Evolutionary conservation across 2,888 invertebrate genomes (phyloP).

Genomic region (Drosophila kanekoi): DNA sequence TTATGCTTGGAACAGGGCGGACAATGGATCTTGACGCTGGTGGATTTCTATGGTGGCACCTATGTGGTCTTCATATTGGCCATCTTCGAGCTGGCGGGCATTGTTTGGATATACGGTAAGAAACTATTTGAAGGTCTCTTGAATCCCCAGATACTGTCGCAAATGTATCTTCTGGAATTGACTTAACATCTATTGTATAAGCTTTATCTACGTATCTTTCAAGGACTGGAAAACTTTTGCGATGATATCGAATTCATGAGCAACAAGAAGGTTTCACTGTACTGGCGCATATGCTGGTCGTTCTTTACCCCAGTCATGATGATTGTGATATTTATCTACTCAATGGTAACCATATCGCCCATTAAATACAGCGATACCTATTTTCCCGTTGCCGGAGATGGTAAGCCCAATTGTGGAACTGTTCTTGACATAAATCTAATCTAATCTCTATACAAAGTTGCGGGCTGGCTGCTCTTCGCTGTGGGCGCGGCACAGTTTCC

Average conservation of each 20-base stretch:
- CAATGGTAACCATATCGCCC: conserved; percentile 87
- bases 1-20: conserved; percentile 86
- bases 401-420: conserved; percentile 82
- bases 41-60: conserved; percentile 88
- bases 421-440: too few species aligned
- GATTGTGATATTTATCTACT: conserved; percentile 89
- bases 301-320: conserved; percentile 90
- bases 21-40: conserved; percentile 87
- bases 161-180: too few species aligned
- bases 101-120: conserved; percentile 88
- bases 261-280: conserved; percentile 87
- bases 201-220: neutral
- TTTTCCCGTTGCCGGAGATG: conserved; percentile 87
- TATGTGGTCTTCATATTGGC: conserved; percentile 87
- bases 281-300: conserved; percentile 93
- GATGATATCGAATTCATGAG: conserved; percentile 92
- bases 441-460: conserved; percentile 80
- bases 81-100: conserved; percentile 86
- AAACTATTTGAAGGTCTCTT: neutral
- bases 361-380: conserved; percentile 87
- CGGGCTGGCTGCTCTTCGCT: conserved; percentile 86
- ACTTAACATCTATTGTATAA: too few species aligned
- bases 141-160: too few species aligned
- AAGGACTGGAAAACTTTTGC: conserved; percentile 88
- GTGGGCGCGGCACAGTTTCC: conserved; percentile 86